phyloP scores from a whole-genome alignment of 2,888 invertebrate species.

The Nowickia ferox region DNA sequence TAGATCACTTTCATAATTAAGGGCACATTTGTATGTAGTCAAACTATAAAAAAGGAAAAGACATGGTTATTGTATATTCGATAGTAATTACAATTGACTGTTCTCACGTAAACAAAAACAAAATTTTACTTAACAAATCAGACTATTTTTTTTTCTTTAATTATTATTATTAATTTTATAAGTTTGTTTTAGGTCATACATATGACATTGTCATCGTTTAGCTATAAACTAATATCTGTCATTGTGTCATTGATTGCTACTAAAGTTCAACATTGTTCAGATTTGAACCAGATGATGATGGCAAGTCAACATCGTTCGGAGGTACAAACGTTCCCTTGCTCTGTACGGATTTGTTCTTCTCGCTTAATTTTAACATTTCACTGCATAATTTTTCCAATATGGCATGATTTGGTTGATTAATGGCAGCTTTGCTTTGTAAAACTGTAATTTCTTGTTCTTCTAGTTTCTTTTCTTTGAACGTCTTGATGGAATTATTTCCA shows the following conservation, averaged over 20 bases:
- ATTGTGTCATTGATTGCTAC: constrained; percentile 70
- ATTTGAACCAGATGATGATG: constrained; percentile 89
- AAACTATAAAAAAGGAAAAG: not conserved
- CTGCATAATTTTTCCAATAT: constrained; percentile 92
- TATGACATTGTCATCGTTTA: constrained; percentile 28
- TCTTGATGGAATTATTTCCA: constrained; percentile 95
- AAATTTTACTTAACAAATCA: constrained; percentile 2
- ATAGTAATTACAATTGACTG: constrained; percentile 42
- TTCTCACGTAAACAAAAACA: constrained; percentile 22
- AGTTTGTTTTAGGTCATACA: constrained; percentile 2
- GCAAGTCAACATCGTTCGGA: constrained; percentile 86
- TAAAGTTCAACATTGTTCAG: constrained; percentile 91
- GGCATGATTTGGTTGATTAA: constrained; percentile 95
- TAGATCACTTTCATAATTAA: too few species aligned
- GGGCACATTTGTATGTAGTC: not conserved
- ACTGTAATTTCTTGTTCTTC: constrained; percentile 96
- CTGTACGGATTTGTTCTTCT: constrained; percentile 86
- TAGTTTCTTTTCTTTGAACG: constrained; percentile 95
- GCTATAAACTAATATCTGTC: not conserved
- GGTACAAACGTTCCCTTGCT: constrained; percentile 88
- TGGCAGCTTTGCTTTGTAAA: constrained; percentile 93
- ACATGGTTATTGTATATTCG: not conserved
- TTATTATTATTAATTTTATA: not conserved
- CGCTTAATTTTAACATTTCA: constrained; percentile 91
- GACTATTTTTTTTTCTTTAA: constrained; percentile 14